These are phyloP conservation scores for Aphis gossypii DNA, from an alignment of 1,140 invertebrate species.

Conservation along the genomic window DNA sequence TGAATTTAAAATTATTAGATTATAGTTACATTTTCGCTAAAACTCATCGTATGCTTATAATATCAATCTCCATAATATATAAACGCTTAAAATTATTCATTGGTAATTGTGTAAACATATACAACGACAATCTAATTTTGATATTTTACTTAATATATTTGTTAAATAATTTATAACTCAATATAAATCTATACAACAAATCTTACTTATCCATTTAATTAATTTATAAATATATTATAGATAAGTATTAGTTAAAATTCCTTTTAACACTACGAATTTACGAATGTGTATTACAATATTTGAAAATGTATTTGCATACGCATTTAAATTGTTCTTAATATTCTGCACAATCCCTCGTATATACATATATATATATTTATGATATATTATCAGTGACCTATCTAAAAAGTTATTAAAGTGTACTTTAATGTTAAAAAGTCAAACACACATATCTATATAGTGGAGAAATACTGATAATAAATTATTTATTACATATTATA, in stretches of 20 bases:
- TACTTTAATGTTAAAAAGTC: neutral
- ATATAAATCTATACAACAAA: neutral
- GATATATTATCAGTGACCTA: neutral
- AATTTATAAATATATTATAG: neutral
- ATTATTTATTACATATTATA: neutral
- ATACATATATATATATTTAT: neutral
- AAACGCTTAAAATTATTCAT: neutral
- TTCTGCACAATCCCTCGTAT: neutral
- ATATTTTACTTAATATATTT: neutral
- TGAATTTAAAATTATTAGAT: neutral
- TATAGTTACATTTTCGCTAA: neutral
- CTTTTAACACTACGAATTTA: neutral
- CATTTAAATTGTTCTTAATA: neutral
- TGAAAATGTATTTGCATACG: neutral
- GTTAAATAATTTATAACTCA: neutral
- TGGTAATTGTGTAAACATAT: neutral
- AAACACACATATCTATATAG: neutral
- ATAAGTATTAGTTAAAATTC: neutral
- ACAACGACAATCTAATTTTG: neutral
- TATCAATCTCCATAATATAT: neutral
- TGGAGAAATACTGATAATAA: neutral
- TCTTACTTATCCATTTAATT: neutral
- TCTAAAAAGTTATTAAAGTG: neutral
- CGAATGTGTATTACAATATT: neutral
- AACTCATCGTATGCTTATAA: neutral